These are phyloP conservation scores for Strigamia transsilvanica DNA, from an alignment of 2,888 invertebrate genomes.

Conservation along the genomic window DNA sequence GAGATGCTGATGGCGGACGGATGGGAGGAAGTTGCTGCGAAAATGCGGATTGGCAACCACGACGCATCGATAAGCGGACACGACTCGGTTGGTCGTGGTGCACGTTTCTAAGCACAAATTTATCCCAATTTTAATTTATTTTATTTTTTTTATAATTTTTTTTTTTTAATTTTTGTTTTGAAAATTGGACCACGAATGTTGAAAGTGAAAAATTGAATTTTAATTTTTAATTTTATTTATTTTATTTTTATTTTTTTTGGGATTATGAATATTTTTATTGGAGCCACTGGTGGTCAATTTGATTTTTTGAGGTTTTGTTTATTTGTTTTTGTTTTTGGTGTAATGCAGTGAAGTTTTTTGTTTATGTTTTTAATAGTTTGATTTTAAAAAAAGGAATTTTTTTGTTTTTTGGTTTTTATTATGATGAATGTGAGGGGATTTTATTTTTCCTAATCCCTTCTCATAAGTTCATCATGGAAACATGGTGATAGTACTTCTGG, in stretches of 20 bases:
- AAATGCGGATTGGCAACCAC: background rate
- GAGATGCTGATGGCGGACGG: conserved; percentile 25
- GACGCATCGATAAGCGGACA: background rate
- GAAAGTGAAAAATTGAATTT: background rate
- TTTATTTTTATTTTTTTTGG: background rate
- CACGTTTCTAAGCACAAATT: background rate
- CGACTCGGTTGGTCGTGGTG: background rate
- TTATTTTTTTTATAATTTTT: background rate
- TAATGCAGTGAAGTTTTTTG: too few relatives aligned
- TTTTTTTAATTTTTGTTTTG: background rate
- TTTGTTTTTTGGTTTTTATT: background rate
- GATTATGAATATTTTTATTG: background rate
- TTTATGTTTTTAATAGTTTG: conserved; percentile 60
- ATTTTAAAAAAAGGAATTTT: background rate
- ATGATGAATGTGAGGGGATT: background rate
- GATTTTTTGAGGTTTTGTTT: background rate
- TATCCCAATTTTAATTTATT: background rate
- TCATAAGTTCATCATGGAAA: conserved; percentile 20
- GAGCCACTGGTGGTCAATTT: conserved; percentile 31
- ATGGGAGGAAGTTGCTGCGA: conserved; percentile 1
- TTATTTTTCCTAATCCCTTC: conserved; percentile 12
- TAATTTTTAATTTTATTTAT: background rate
- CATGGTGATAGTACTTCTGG: conserved; percentile 51
- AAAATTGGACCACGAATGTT: background rate
- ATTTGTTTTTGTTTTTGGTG: too few relatives aligned